Evolutionary conservation across 2,113 vertebrate species (phyloP).

Genomic region (Ciconia maguari): DNA sequence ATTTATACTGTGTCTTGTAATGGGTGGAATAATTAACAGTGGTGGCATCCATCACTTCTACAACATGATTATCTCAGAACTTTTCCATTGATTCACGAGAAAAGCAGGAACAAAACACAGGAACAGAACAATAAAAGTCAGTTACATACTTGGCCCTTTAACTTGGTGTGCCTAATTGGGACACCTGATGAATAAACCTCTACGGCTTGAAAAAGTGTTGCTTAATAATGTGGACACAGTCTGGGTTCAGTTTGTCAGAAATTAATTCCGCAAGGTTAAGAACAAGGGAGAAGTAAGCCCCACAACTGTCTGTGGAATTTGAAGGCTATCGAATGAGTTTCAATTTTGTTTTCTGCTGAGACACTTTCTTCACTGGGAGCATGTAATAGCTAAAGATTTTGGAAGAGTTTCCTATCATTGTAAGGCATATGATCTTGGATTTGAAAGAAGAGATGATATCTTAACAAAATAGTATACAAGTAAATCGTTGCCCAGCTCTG

Average conservation of each 20-base stretch:
- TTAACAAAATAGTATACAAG: not conserved
- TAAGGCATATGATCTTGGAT: not conserved
- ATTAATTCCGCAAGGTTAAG: not conserved
- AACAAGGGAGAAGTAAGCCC: not conserved
- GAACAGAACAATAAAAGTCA: constrained; percentile 6
- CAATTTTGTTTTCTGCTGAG: not conserved
- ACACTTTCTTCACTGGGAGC: not conserved
- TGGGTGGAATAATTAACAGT: constrained; percentile 75
- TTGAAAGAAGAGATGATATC: not conserved
- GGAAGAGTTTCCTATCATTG: not conserved
- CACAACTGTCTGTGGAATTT: not conserved
- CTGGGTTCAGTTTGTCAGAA: not conserved
- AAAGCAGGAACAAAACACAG: not conserved
- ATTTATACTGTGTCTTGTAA: constrained; percentile 74
- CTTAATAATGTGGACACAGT: not conserved
- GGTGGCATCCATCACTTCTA: constrained; percentile 74
- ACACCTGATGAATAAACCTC: not conserved
- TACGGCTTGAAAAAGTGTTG: not conserved
- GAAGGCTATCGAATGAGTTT: not conserved
- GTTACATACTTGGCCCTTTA: not conserved
- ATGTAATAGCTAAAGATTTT: not conserved
- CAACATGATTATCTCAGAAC: constrained; percentile 62
- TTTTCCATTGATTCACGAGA: constrained; percentile 18
- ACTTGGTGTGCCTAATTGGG: not conserved
- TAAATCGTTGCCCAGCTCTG: not conserved